Base-by-base conservation (phyloP, 2,888 invertebrate species). In the Trimorus sp. region DNA sequence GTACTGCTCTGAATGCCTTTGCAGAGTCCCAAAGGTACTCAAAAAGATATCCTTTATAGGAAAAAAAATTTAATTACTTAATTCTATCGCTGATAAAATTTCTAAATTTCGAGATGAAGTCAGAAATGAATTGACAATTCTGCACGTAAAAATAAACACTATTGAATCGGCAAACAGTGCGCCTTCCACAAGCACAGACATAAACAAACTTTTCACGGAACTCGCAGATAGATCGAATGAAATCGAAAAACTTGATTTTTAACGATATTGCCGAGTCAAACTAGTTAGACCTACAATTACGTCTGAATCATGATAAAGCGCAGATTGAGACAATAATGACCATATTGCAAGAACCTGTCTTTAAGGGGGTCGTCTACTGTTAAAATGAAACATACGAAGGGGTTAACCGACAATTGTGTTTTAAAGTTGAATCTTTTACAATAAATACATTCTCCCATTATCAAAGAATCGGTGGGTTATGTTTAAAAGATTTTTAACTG, bases 171-270 rank as follows among this genome's bases (percentile, higher is more conserved):
- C 7, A 40, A 40, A 40, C 11, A 11, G 4, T 40, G 12, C 11
- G 1, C 1, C 6, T n/a, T 40, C 59, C 1, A 2, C 63, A 7
- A 37, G 12, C n/a, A 58, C 38, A 0, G 62, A 62, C n/a, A 14
- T 48, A 5, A 48, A 9, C 26, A 26, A 26, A 12, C 12, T 58
- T 12, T 11, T 36, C 0, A 51, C 49, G 37, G 65, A 65, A 38
- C 16, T 51, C 7, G 1, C 15, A 2, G 49, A 36, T 37, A 14
- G 65, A 8, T n/a, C 65, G 51, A 38, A 1, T 1, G 7, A 51
- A 38, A 65, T 37, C 16, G 7, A 65, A 65, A 53, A 65, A 65
- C 16, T 1, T 65, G 3, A 51, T 65, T 11, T 53, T 65, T n/a
- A 51, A 65, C 11, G 53, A 53, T 11, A 38, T 65, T 9, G 53